A percentile compares a stretch with the other conserved stretches of the same genome.
phyloP scores from a whole-genome alignment of 2,797 vertebrate species.

The Epinephelus awoara region DNA sequence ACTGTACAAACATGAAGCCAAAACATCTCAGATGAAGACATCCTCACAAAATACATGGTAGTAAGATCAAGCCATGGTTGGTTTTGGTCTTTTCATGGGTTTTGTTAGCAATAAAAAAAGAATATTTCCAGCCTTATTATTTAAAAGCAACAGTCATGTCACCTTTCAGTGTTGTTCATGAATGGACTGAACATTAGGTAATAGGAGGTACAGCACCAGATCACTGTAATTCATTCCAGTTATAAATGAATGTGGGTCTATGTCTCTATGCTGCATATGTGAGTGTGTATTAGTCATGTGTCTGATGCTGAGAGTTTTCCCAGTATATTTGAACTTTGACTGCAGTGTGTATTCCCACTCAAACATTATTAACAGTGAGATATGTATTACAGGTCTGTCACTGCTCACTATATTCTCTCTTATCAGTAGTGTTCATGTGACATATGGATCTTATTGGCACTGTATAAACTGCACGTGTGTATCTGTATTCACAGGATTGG shows the following conservation, averaged over 20 bases:
- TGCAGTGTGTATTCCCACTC: not conserved
- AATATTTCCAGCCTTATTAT: no score
- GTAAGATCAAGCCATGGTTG: no score
- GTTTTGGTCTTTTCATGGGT: no score
- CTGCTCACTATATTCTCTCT: slow-evolving; percentile 43
- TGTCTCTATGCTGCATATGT: not conserved
- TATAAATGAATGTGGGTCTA: not conserved
- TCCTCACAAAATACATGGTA: no score
- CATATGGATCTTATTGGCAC: slow-evolving; percentile 57
- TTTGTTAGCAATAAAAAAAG: no score
- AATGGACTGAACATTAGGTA: not conserved
- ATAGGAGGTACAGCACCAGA: not conserved
- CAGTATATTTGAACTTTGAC: slow-evolving; percentile 10
- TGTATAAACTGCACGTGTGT: slow-evolving; percentile 50
- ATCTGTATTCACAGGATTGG: slow-evolving; percentile 45
- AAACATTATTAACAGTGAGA: slow-evolving; percentile 25
- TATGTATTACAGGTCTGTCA: slow-evolving; percentile 19
- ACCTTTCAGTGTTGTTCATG: not conserved
- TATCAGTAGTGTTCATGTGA: slow-evolving; percentile 55
- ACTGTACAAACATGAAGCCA: no score
- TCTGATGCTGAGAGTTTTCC: slow-evolving; percentile 14
- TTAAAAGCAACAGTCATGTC: not conserved
- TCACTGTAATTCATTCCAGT: not conserved
- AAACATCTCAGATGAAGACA: no score
- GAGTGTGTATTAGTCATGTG: not conserved